Base-by-base conservation (phyloP, 1,140 invertebrate genomes). In the Odontomachus brunneus region DNA sequence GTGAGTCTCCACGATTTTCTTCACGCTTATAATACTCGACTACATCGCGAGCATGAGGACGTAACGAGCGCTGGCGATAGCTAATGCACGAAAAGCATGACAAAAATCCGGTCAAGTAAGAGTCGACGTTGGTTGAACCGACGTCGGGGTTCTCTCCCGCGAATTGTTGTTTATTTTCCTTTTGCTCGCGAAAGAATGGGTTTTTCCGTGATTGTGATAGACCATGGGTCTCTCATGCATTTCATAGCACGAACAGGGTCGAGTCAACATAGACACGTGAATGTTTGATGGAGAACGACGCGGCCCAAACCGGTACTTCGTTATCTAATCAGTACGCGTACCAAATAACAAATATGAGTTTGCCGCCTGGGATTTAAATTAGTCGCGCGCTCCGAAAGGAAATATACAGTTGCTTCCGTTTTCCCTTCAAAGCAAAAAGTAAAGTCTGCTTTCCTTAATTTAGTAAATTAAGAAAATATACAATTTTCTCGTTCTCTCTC, bases 1-100 rank as follows among this genome's bases (percentile, higher is more conserved):
- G 93, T 94, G 75, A 93, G 92, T 92, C 67, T 81, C 84, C 14
- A 48, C 7, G 33, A 48, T 65, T 24, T 51, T 12, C 48, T 19
- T 17, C 19, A 12, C 19, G 49, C 66, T 62, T 33, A 1, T 11
- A 22, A 0, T 67, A 73, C 14, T 19, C 4, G 67, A 62, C 12
- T 44, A 69, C 63, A 85, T 86, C 82, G 71, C 33, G 29, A 69
- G 59, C 53, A 53, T 75, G 65, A 69, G 57, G 44, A 72, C 53
- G 24, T n/a, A 48, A 85, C n/a, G 15, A 26, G 26, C 63, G 55
- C 7, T 53, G 17, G 38, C 38, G 38, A 44, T 44, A 44, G 14
- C 11, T 38, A 33, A n/a, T 51, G 55, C 72, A 19, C 17, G 51
- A 29, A n/a, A 22, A 60, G 65, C 71, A 44, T 63, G 49, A 49